Conservation (phyloP, 2,797 vertebrate genomes). For the Huso huso region DNA sequence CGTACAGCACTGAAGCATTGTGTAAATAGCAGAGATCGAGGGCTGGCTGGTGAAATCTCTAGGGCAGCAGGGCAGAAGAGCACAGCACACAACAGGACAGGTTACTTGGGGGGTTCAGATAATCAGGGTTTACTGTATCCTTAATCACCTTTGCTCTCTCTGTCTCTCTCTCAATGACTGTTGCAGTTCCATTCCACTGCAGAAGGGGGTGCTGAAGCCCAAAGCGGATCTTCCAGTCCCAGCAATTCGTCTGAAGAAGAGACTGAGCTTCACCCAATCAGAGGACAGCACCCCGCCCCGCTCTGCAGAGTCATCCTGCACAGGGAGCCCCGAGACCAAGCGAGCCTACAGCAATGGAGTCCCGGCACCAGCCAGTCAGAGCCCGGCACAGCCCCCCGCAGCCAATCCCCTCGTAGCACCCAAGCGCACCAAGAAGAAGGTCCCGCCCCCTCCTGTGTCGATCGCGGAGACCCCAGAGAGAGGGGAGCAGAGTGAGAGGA, state of each 20-base stretch:
- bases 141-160: not conserved
- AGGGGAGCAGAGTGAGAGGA: constrained; percentile 24
- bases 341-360: constrained; percentile 1
- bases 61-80: too few relatives aligned
- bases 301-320: constrained; percentile 11
- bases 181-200: too few relatives aligned
- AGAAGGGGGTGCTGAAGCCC: too few relatives aligned
- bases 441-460: constrained; percentile 44
- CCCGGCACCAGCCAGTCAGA: not conserved
- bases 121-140: too few relatives aligned
- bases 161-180: not conserved
- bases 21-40: too few relatives aligned
- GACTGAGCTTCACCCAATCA: constrained; percentile 37
- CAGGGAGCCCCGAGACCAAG: not conserved
- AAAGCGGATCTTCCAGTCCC: constrained; percentile 25
- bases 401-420: constrained; percentile 8
- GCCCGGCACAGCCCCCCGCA: constrained; percentile 5
- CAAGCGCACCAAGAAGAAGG: constrained; percentile 32
- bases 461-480: constrained; percentile 30
- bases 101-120: too few relatives aligned
- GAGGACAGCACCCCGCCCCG: constrained; percentile 38
- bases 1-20: too few relatives aligned
- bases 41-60: too few relatives aligned
- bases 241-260: constrained; percentile 37
- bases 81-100: too few relatives aligned